Evolutionary conservation across 2,113 vertebrate genomes (phyloP).

Genomic region (Regulus satrapa): DNA sequence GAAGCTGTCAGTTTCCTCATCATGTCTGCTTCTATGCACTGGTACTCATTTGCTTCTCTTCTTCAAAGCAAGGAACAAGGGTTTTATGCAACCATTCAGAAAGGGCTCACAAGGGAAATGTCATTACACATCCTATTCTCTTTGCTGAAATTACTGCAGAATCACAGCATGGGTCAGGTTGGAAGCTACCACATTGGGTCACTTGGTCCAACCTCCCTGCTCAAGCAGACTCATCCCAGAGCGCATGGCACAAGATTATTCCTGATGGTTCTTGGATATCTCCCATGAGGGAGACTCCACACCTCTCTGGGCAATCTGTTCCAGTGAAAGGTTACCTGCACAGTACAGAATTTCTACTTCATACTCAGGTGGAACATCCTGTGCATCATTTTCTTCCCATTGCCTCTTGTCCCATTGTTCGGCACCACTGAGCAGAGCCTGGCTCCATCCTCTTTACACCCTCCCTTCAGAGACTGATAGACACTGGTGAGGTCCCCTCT

Average conservation of each 20-base stretch:
- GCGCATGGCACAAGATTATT: too few species aligned
- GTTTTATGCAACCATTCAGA: not conserved
- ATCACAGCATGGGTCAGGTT: not conserved
- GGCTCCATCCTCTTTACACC: not conserved
- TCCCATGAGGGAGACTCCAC: not conserved
- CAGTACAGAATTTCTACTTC: not conserved
- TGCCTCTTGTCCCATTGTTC: not conserved
- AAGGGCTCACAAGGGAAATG: not conserved
- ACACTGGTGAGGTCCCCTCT: not conserved
- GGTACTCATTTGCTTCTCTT: not conserved
- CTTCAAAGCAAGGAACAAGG: not conserved
- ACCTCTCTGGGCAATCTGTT: not conserved
- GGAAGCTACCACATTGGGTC: not conserved
- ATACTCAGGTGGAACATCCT: not conserved
- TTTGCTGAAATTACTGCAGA: not conserved
- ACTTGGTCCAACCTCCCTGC: not conserved
- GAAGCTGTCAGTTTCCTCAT: not conserved
- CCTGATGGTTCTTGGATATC: not conserved
- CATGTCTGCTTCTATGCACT: not conserved
- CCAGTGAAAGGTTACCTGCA: not conserved
- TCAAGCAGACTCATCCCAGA: not conserved
- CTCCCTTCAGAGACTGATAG: not conserved
- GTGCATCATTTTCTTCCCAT: not conserved
- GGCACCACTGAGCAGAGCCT: not conserved
- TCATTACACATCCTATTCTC: not conserved